phyloP scores from a whole-genome alignment of 2,113 vertebrate species.

The Typhlomys cinereus region DNA sequence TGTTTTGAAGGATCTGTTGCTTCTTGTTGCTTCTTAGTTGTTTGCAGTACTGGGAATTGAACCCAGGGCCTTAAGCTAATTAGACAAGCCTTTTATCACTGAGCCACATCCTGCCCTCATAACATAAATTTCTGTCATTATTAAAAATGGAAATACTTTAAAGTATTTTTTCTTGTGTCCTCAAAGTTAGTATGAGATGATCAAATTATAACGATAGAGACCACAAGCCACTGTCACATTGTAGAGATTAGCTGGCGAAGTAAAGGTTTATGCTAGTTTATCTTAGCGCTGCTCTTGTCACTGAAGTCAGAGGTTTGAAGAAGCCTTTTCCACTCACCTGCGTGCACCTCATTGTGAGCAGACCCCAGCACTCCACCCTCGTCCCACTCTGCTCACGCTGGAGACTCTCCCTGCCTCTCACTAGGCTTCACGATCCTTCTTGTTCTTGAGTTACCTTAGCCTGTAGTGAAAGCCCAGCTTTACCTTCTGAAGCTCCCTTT shows the following conservation, averaged over 20 bases:
- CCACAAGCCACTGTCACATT: background rate
- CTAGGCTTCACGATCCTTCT: background rate
- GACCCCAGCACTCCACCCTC: background rate
- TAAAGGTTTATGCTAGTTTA: conserved; percentile 30
- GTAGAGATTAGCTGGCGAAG: background rate
- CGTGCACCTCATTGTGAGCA: too few species aligned
- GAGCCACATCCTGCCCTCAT: background rate
- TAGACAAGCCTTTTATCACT: too few species aligned
- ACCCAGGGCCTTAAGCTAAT: background rate
- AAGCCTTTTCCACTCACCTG: too few species aligned
- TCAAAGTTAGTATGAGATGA: conserved; percentile 26
- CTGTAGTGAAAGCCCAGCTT: background rate
- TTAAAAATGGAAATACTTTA: background rate
- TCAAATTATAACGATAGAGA: conserved; percentile 14
- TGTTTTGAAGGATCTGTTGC: conserved; percentile 1
- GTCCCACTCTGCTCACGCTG: background rate
- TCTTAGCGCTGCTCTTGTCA: conserved; percentile 27
- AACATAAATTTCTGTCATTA: conserved; percentile 29
- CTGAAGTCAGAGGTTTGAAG: conserved; percentile 24
- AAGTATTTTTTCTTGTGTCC: background rate
- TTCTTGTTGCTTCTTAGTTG: background rate
- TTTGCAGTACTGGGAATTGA: background rate
- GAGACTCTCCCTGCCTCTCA: background rate
- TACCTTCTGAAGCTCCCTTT: background rate
- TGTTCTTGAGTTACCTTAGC: background rate